phyloP scores from a whole-genome alignment of 1,140 invertebrate genomes.

The Caenorhabditis latens region DNA sequence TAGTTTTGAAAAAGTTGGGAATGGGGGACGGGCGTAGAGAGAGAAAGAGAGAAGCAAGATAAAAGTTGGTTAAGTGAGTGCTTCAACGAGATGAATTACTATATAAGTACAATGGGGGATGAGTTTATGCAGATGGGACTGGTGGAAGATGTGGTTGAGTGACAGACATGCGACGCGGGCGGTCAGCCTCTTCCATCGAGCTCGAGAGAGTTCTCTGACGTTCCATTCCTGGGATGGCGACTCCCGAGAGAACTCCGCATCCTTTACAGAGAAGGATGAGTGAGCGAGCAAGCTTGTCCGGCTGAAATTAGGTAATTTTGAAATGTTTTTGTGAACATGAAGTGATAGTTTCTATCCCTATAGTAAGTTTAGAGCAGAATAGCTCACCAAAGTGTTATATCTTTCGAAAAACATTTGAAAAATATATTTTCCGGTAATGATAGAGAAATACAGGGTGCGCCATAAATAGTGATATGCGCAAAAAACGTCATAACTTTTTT shows the following conservation, averaged over 20 bases:
- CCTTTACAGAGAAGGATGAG: constrained; percentile 77
- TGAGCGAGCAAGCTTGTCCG: constrained; percentile 76
- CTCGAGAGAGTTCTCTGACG: constrained; percentile 76
- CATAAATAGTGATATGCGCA: too few relatives aligned
- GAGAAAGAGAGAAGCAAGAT: not conserved
- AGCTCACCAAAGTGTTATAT: too few relatives aligned
- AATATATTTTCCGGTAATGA: too few relatives aligned
- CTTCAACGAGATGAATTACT: not conserved
- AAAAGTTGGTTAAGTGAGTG: constrained; percentile 5
- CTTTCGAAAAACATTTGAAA: too few relatives aligned
- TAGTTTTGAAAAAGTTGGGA: constrained; percentile 8
- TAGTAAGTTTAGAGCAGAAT: too few relatives aligned
- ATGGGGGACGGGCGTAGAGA: constrained; percentile 30
- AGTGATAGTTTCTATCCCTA: too few relatives aligned
- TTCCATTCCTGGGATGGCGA: constrained; percentile 77
- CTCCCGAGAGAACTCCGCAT: constrained; percentile 76
- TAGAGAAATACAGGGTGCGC: too few relatives aligned
- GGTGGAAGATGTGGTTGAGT: constrained; percentile 66
- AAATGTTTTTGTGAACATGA: not conserved
- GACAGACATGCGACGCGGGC: constrained; percentile 75
- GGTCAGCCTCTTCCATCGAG: constrained; percentile 77
- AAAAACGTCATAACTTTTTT: too few relatives aligned
- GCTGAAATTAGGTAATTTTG: constrained; percentile 68
- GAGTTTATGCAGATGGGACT: constrained; percentile 54
- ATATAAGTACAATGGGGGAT: not conserved